Conservation (phyloP, 2,797 vertebrate species). For the Diceros bicornis region DNA sequence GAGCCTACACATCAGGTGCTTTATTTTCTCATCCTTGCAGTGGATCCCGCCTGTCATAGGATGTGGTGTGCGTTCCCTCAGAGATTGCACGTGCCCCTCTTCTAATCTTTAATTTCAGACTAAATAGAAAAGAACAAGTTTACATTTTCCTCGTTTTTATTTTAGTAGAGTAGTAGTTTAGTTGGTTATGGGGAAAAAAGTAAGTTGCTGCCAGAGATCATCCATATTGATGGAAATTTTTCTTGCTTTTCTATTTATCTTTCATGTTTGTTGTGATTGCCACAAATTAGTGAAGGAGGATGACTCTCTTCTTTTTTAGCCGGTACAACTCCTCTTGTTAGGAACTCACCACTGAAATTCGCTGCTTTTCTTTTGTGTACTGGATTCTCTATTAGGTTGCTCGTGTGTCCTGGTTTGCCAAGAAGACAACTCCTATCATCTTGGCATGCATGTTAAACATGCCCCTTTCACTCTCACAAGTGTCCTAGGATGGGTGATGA, state of each 20-base stretch:
- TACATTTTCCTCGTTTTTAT: not conserved
- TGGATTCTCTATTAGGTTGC: not conserved
- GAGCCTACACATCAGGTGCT: too few species aligned
- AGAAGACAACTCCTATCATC: not conserved
- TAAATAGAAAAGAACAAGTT: not conserved
- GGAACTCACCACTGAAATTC: not conserved
- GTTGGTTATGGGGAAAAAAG: not conserved
- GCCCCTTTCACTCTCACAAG: not conserved
- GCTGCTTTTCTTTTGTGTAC: not conserved
- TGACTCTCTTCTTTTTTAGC: accelerated
- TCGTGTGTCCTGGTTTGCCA: not conserved
- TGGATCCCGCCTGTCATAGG: not conserved
- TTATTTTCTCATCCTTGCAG: not conserved
- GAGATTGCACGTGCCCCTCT: accelerated
- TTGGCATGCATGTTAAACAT: accelerated
- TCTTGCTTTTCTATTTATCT: not conserved
- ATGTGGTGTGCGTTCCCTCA: too few species aligned
- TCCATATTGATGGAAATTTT: not conserved
- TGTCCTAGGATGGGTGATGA: not conserved
- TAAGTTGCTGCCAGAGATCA: not conserved
- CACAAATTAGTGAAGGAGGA: not conserved
- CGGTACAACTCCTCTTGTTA: not conserved
- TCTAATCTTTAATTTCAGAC: not conserved
- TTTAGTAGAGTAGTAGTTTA: not conserved
- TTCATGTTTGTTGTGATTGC: not conserved